Base-by-base conservation (phyloP, 2,888 invertebrate genomes). In the Troglohyphantes excavatus region DNA sequence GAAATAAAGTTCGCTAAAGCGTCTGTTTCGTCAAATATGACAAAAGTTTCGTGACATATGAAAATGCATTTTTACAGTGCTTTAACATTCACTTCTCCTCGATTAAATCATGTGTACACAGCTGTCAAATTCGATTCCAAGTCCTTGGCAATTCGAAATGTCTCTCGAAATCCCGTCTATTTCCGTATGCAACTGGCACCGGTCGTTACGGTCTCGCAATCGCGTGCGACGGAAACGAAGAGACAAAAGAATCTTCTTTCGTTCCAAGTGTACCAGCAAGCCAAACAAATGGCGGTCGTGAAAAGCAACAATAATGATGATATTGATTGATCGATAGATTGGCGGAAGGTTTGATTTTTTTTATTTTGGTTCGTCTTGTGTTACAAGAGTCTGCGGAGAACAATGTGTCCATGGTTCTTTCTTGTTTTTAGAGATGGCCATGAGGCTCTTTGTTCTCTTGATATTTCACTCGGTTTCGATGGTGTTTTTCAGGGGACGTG, bases 291-390 rank as follows among this genome's bases (percentile, higher is more conserved):
- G 72, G 9, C 72, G 72, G 9, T 46, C 53, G 27, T 72, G 53
- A 27, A 72, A 72, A 23, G 17, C 2, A 72, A 63, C 63, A 72
- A 53, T 53, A 39, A 39, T 43, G 13, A 33, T 33, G 2, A 29
- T 46, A 72, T 72, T 72, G 72, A 72, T 72, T 46, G 72, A 72
- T 72, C 46, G 43, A 26, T 19, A 72, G 72, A 72, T 72, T 46
- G 70, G 23, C 70, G 26, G 23, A 46, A 46, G 72, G 23, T 72
- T 72, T 72, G 23, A 17, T 72, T 72, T 13, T 72, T 23, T 46
- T 21, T 33, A 9, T 33, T 33, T n/a, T n/a, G n/a, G n/a, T n/a
- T n/a, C n/a, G n/a, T n/a, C n/a, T n/a, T n/a, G n/a, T n/a, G n/a
- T n/a, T n/a, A n/a, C n/a, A n/a, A n/a, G n/a, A n/a, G 33, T 9